A percentile compares a stretch with the other conserved stretches of the same genome.
phyloP scores from a whole-genome alignment of 2,113 vertebrate genomes.

The Cyrtonyx montezumae region DNA sequence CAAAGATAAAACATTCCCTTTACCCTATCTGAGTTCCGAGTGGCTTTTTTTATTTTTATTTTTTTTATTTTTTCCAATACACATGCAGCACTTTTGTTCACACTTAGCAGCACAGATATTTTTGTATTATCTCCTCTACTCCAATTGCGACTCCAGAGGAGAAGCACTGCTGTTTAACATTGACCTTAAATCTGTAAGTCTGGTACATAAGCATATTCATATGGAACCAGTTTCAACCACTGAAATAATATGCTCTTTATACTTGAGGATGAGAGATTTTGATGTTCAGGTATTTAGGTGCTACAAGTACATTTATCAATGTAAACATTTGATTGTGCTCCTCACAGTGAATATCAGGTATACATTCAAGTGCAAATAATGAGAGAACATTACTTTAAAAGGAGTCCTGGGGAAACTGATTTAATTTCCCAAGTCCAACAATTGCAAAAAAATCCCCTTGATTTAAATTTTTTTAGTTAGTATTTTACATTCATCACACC shows the following conservation, averaged over 20 bases:
- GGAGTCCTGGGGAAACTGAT: background rate
- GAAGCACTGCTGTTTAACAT: background rate
- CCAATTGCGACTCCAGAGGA: rapidly evolving
- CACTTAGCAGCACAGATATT: background rate
- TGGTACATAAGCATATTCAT: background rate
- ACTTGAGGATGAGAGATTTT: background rate
- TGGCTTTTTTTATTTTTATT: background rate
- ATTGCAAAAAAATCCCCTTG: background rate
- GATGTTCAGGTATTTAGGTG: background rate
- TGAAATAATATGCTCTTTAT: background rate
- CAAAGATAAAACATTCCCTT: background rate
- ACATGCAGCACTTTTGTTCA: rapidly evolving
- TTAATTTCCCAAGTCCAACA: background rate
- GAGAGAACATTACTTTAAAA: background rate
- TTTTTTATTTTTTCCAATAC: too few relatives aligned
- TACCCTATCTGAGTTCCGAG: background rate
- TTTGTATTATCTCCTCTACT: background rate
- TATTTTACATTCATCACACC: background rate
- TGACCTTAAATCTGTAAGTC: background rate
- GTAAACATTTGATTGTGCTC: background rate
- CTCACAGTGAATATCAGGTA: background rate
- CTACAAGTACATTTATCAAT: background rate
- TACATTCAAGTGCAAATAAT: background rate
- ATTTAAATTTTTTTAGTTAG: background rate
- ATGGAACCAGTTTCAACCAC: background rate